Percentiles rank a stretch among this genome's conserved stretches.
These are phyloP conservation scores for Leguminivora glycinivorella DNA, from an alignment of 1,140 invertebrate genomes.

Conservation along the genomic window DNA sequence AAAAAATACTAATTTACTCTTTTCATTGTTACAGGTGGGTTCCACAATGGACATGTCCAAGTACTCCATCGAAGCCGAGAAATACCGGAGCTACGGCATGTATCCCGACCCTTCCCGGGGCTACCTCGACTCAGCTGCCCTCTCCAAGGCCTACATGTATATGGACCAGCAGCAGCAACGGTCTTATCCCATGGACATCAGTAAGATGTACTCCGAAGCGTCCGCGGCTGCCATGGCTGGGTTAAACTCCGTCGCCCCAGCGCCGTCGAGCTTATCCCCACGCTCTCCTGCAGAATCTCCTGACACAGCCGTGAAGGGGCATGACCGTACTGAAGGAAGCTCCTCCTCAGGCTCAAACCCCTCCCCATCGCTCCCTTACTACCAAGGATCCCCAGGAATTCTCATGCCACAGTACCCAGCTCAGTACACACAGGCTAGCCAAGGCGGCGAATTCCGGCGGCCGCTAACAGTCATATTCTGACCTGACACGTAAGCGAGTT, in stretches of 20 bases:
- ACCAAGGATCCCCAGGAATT: conserved; percentile 80
- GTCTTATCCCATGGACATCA: conserved; percentile 83
- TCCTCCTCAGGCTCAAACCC: conserved; percentile 83
- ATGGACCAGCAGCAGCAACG: conserved; percentile 84
- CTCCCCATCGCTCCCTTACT: conserved; percentile 83
- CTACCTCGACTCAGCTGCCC: conserved; percentile 86
- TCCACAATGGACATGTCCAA: conserved; percentile 88
- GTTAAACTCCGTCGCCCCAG: conserved; percentile 62
- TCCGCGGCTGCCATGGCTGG: conserved; percentile 73
- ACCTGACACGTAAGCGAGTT: conserved; percentile 81
- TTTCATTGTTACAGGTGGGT: conserved; percentile 80
- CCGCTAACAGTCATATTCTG: conserved; percentile 93
- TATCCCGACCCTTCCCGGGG: conserved; percentile 85
- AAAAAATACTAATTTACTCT: background rate
- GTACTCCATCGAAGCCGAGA: conserved; percentile 87
- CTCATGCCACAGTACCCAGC: conserved; percentile 83
- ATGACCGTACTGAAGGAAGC: conserved; percentile 79
- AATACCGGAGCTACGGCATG: conserved; percentile 86
- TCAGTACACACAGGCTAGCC: conserved; percentile 79
- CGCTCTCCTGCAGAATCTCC: conserved; percentile 83
- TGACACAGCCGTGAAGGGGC: conserved; percentile 76
- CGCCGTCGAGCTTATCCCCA: conserved; percentile 75
- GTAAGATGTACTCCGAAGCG: conserved; percentile 82
- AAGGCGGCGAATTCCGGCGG: conserved; percentile 84
- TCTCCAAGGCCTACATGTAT: conserved; percentile 90